These are phyloP conservation scores for human DNA, from an alignment of 2,113 vertebrate species.

Conservation along the genomic window DNA sequence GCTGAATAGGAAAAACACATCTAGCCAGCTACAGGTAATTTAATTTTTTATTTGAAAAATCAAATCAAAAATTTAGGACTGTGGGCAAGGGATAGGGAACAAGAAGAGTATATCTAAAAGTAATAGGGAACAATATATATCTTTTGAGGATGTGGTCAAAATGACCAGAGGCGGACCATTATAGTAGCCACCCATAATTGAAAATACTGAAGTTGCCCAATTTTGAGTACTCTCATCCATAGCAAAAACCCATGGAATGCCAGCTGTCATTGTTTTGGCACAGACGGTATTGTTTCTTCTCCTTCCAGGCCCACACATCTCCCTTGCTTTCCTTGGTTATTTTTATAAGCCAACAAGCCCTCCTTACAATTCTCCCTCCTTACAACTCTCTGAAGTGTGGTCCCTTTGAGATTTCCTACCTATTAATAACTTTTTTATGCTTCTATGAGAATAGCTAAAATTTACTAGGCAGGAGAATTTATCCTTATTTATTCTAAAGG, in stretches of 20 bases:
- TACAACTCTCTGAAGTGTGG: neutral
- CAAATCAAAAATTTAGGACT: neutral
- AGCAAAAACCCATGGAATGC: neutral
- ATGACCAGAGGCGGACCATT: neutral
- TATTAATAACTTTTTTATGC: neutral
- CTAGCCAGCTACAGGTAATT: neutral
- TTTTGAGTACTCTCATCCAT: neutral
- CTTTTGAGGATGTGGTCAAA: slow-evolving; percentile 1
- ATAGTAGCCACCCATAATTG: neutral
- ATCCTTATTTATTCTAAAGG: neutral
- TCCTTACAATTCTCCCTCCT: neutral
- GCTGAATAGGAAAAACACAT: neutral
- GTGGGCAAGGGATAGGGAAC: too few species aligned
- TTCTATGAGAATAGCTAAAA: slow-evolving; percentile 43
- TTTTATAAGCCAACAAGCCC: slow-evolving; percentile 22
- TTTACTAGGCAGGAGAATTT: neutral
- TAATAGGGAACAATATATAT: neutral
- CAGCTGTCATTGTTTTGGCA: slow-evolving; percentile 62
- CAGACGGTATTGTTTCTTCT: slow-evolving; percentile 13
- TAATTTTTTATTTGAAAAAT: neutral
- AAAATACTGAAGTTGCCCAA: slow-evolving; percentile 33
- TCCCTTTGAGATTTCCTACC: neutral
- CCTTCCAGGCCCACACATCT: slow-evolving; percentile 44
- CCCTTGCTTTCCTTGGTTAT: neutral
- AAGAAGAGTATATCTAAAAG: neutral